Evolutionary conservation across 2,113 vertebrate species (phyloP), one percentile per base, ranked within the genome.

Genomic region (Apeltes quadracus): DNA sequence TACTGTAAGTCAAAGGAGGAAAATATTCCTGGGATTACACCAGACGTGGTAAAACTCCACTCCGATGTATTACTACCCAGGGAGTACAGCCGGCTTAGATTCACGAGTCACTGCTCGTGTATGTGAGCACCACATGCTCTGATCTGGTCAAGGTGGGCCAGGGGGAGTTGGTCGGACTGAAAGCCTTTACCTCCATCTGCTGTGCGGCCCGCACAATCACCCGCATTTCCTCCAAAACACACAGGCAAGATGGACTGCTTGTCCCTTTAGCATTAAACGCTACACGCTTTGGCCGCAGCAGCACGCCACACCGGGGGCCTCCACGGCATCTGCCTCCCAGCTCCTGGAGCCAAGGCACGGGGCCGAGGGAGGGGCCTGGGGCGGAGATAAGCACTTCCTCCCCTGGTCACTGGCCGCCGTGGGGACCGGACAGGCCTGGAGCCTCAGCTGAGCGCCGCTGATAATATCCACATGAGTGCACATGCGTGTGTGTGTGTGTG

Each of bases 271-370:
- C 82, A 75, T 87, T 86, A 73, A 82, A 86, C 23, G 64, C 67
- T 83, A 87, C 75, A 90, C 25, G 67, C 81, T 86, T 84, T 93
- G 85, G 89, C 86, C 82, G 76, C 85, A 83, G 69, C 76, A 79
- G 82, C 77, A 61, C 2, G 25, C 65, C 76, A 82, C 91, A 87
- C 86, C 69, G 79, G 92, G 87, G 86, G 82, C 85, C 83, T 66
- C 82, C 76, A 85, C 93, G 90, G 92, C 93, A 94, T 92, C 93
- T 94, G 93, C 90, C 88, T 91, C 84, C 73, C 79, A 81, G 87
- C 85, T 85, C 84, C 74, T 13, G 18, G 27, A 92, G 90, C 91
- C 91, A 93, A 92, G 80, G 89, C 80, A 70, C 22, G 84, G 83
- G 87, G 87, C 84, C 54, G 84, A 84, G 84, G 88, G 88, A 90